phyloP scores from a whole-genome alignment of 2,797 vertebrate genomes.

The Percopsis omiscomaycus region DNA sequence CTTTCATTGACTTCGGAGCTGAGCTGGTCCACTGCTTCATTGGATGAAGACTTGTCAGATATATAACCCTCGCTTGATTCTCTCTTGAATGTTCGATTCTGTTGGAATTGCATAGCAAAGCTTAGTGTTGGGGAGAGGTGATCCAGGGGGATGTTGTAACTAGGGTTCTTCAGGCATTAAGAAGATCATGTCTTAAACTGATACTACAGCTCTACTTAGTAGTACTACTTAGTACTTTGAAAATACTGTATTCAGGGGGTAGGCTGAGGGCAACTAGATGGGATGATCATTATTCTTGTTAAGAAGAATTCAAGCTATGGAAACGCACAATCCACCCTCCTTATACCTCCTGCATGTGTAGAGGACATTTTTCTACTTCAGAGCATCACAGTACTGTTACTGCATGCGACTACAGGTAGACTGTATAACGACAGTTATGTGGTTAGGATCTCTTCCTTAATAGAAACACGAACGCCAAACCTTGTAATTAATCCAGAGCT shows the following conservation, averaged over 20 bases:
- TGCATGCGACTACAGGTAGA: not conserved
- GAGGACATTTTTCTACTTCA: not conserved
- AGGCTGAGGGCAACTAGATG: not conserved
- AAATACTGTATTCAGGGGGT: not conserved
- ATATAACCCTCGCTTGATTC: conserved; percentile 73
- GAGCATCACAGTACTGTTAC: not conserved
- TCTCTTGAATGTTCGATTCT: conserved; percentile 75
- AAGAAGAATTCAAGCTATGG: conserved; percentile 7
- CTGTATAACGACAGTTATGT: no score
- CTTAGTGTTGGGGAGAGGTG: conserved; percentile 37
- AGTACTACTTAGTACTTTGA: not conserved
- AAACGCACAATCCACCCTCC: not conserved
- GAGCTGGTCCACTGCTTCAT: conserved; percentile 78
- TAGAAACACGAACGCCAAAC: no score
- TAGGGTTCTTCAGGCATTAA: conserved; percentile 22
- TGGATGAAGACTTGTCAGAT: conserved; percentile 78
- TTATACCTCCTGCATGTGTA: not conserved
- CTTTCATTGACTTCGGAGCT: conserved; percentile 74
- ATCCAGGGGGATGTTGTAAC: not conserved
- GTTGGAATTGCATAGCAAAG: conserved; percentile 72
- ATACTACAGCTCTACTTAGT: not conserved
- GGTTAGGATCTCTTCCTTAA: no score
- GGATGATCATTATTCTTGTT: not conserved
- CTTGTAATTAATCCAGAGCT: no score
- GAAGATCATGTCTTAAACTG: conserved; percentile 24